A percentile compares a stretch with the other conserved stretches of the same genome.
These are phyloP conservation scores for Linnaemya vulpina DNA, from an alignment of 2,888 invertebrate genomes.

Conservation along the genomic window DNA sequence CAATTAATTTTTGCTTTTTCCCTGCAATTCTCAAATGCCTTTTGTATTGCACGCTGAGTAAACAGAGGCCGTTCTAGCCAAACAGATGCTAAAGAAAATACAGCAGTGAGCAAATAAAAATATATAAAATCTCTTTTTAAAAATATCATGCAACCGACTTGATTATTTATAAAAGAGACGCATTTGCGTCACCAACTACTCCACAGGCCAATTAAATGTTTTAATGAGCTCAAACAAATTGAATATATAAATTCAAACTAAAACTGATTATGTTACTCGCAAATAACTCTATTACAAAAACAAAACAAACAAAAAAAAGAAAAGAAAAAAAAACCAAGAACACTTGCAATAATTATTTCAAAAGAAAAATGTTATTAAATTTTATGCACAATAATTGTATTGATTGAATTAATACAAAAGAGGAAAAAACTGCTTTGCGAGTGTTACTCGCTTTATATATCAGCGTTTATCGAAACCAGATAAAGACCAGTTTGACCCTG, in stretches of 20 bases:
- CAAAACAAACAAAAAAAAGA: too few relatives aligned
- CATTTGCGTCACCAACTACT: not conserved
- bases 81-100: too few relatives aligned
- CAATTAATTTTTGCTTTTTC: too few relatives aligned
- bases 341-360: not conserved
- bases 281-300: not conserved
- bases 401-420: not conserved
- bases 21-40: too few relatives aligned
- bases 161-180: not conserved
- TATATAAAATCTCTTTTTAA: too few relatives aligned
- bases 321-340: not conserved
- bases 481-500: slow-evolving; percentile 44
- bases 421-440: not conserved
- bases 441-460: not conserved
- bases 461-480: slow-evolving; percentile 6
- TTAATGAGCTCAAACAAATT: not conserved
- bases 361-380: not conserved
- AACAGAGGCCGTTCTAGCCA: too few relatives aligned
- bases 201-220: not conserved
- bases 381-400: not conserved
- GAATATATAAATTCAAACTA: not conserved
- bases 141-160: too few relatives aligned
- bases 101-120: too few relatives aligned
- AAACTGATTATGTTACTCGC: not conserved
- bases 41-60: too few relatives aligned